Base-by-base conservation (phyloP, 2,888 invertebrate genomes). In the Yponomeuta evonymella region DNA sequence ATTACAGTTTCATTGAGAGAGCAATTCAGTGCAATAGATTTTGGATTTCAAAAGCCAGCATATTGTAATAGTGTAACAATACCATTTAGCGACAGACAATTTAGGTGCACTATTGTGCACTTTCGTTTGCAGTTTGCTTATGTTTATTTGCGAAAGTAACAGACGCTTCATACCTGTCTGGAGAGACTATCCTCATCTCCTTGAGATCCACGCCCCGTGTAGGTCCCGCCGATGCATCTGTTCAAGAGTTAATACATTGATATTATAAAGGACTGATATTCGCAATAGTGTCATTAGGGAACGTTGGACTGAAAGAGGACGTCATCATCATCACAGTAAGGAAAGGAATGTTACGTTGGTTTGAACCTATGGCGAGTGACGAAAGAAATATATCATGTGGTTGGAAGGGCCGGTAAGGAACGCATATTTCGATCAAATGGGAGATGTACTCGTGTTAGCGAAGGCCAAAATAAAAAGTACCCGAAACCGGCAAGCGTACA, bases 171-270 rank as follows among this genome's bases (percentile, higher is more conserved):
- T 88, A 89, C 93, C 92, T 91, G 93, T 83, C 94, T 88, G 0
- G 93, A 93, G 48, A 93, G 83, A 76, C 93, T 94, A 75, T 95
- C 95, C 81, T 94, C 95, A 74, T 94, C 94, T 1, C 91, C 92
- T 77, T 89, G 89, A 2, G 90, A 90, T 73, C 86, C 91, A 67
- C 93, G 90, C 36, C 87, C 88, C 9, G 93, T 88, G 79, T 92
- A 94, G 1, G 94, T 90, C 12, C 94, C 94, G 70, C 95, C 94
- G 76, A 95, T 95, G 82, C 95, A 95, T 76, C 94, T 94, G 75
- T 12, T 12, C n/a, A 65, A 65, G n/a, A 65, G 12, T 65, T 8
- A 65, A 29, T 15, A 58, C 12, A 15, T 2, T 15, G 4, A 2
- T 15, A 51, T 11, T 51, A 15, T 58, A 58, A 43, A 43, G 43